Percentiles rank a stretch among this genome's conserved stretches.
Conservation (phyloP, 1,140 invertebrate genomes). For the Aphaenogaster rudis region DNA sequence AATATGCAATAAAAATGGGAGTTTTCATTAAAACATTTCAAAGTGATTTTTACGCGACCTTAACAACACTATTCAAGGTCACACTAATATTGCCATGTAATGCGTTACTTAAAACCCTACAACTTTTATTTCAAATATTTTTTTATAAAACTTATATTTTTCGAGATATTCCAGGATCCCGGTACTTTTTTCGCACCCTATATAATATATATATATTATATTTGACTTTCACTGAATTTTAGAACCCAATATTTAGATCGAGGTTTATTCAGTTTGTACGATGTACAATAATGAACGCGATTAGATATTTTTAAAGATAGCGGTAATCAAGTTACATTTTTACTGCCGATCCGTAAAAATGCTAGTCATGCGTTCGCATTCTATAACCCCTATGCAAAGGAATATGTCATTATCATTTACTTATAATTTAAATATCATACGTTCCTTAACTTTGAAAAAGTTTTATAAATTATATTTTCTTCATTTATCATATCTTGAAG, state of each 20-base stretch:
- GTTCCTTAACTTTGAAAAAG: constrained; percentile 3
- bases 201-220: background rate
- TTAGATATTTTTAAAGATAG: constrained; percentile 10
- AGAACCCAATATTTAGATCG: background rate
- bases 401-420: background rate
- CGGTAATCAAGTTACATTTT: background rate
- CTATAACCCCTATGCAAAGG: background rate
- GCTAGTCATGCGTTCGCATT: background rate
- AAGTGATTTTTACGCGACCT: no score
- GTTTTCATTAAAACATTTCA: no score
- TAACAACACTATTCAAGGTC: no score
- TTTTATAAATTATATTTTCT: constrained; percentile 4
- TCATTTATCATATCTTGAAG: background rate
- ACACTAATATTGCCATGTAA: no score
- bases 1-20: no score
- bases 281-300: background rate
- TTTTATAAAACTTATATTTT: no score
- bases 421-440: background rate
- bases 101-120: no score
- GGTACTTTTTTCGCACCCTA: background rate
- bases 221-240: constrained; percentile 17
- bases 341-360: background rate
- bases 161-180: no score
- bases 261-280: background rate
- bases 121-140: no score